Conservation (phyloP, 1,140 invertebrate species). For the Polypedilum pembai region DNA sequence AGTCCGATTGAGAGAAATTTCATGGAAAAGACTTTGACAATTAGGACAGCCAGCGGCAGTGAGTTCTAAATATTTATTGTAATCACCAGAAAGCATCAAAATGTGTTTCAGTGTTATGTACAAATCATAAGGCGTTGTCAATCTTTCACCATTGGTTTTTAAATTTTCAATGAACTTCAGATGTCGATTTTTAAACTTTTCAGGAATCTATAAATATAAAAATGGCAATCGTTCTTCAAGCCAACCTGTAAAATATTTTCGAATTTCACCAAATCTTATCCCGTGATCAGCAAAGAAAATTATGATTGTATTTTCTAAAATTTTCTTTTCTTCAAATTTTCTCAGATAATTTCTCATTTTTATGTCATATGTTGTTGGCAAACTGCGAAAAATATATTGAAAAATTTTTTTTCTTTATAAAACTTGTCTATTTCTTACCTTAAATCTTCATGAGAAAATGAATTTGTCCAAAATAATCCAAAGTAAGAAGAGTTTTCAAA, state of each 20-base stretch:
- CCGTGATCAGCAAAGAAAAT: constrained; percentile 82
- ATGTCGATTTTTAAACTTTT: constrained; percentile 53
- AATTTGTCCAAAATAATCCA: constrained; percentile 64
- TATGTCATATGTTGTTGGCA: constrained; percentile 50
- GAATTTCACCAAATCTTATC: constrained; percentile 65
- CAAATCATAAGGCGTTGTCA: constrained; percentile 67
- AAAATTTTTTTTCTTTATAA: too few species aligned
- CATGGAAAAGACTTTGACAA: constrained; percentile 56
- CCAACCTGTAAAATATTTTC: constrained; percentile 63
- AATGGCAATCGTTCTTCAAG: constrained; percentile 79
- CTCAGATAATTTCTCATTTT: constrained; percentile 48
- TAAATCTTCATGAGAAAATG: constrained; percentile 55
- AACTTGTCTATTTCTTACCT: not conserved
- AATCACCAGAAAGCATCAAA: constrained; percentile 40
- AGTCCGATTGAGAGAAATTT: constrained; percentile 51
- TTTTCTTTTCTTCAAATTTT: constrained; percentile 43
- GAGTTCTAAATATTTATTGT: constrained; percentile 32
- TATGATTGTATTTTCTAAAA: constrained; percentile 54
- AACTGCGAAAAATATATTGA: constrained; percentile 43
- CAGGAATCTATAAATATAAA: constrained; percentile 62
- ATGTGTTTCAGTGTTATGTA: constrained; percentile 51
- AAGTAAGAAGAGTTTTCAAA: constrained; percentile 54
- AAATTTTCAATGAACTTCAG: constrained; percentile 52
- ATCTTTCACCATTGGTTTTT: constrained; percentile 52
- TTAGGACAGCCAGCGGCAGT: constrained; percentile 43